Evolutionary conservation across 2,888 invertebrate genomes (phyloP).

Genomic region (Microctonus hyperodae): DNA sequence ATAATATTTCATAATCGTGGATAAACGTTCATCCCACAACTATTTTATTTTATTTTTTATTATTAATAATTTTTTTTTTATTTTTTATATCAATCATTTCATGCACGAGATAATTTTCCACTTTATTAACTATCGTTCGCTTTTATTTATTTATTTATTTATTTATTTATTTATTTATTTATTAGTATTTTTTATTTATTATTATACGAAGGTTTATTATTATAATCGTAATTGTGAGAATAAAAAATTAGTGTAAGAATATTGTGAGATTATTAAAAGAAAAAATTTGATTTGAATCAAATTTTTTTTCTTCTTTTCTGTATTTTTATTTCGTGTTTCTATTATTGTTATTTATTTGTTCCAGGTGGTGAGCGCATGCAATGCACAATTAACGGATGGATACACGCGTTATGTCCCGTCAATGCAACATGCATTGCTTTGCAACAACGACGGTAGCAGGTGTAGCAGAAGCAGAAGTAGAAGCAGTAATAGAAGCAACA

Average conservation of each 20-base stretch:
- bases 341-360: conserved; percentile 33
- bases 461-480: conserved; percentile 29
- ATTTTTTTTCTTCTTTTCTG: too few relatives aligned
- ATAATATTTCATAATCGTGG: conserved; percentile 13
- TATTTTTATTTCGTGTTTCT: conserved; percentile 6
- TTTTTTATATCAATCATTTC: conserved; percentile 35
- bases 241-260: background rate
- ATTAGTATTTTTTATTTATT: background rate
- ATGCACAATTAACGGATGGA: conserved; percentile 46
- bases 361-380: conserved; percentile 43
- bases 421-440: conserved; percentile 47
- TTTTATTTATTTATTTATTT: conserved; percentile 25
- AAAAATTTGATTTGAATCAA: conserved; percentile 31
- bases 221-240: background rate
- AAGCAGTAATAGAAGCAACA: conserved; percentile 25
- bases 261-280: background rate
- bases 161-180: too few relatives aligned
- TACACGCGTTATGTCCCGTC: conserved; percentile 42
- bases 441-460: conserved; percentile 34
- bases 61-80: conserved; percentile 13
- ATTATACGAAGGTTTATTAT: background rate
- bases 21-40: conserved; percentile 12
- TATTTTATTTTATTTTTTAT: conserved; percentile 5
- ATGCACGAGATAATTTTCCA: conserved; percentile 41
- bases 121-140: conserved; percentile 35